Conservation (phyloP, 2,888 invertebrate genomes). For the Platycheirus rosarum region DNA sequence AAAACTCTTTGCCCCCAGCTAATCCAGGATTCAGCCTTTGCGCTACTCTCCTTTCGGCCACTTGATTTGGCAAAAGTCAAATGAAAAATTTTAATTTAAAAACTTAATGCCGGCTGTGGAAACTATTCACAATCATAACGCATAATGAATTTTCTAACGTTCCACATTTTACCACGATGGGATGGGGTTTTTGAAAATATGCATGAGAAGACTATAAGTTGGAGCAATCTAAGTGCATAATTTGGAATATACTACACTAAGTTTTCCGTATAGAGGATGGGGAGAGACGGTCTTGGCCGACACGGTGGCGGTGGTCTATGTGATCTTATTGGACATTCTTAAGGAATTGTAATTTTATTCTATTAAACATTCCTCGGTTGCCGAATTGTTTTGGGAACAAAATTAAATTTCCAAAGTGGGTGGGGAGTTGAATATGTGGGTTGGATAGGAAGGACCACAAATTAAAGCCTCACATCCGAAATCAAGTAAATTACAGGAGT, state of each 20-base stretch:
- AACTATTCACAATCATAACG: slow-evolving; percentile 52
- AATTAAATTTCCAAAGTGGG: too few species aligned
- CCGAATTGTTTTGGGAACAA: background rate
- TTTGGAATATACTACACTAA: slow-evolving; percentile 17
- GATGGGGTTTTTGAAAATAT: slow-evolving; percentile 34
- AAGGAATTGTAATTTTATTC: slow-evolving; percentile 19
- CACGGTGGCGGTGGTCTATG: background rate
- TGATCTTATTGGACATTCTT: background rate
- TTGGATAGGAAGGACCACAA: too few species aligned
- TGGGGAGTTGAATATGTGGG: too few species aligned
- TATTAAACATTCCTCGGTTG: background rate
- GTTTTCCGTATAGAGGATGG: background rate
- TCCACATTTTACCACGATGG: slow-evolving; percentile 18
- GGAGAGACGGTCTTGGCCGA: background rate
- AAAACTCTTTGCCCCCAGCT: slow-evolving; percentile 65
- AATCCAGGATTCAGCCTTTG: slow-evolving; percentile 63
- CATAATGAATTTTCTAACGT: slow-evolving; percentile 56
- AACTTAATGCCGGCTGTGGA: slow-evolving; percentile 45
- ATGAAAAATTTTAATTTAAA: slow-evolving; percentile 65
- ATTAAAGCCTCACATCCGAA: too few species aligned
- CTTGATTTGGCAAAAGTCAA: slow-evolving; percentile 66
- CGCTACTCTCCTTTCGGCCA: slow-evolving; percentile 68
- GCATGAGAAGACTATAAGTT: slow-evolving; percentile 47
- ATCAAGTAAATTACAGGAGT: too few species aligned
- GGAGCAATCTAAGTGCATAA: slow-evolving; percentile 18